Evolutionary conservation across 2,113 vertebrate species (phyloP).

Genomic region (Calyptomena viridis): DNA sequence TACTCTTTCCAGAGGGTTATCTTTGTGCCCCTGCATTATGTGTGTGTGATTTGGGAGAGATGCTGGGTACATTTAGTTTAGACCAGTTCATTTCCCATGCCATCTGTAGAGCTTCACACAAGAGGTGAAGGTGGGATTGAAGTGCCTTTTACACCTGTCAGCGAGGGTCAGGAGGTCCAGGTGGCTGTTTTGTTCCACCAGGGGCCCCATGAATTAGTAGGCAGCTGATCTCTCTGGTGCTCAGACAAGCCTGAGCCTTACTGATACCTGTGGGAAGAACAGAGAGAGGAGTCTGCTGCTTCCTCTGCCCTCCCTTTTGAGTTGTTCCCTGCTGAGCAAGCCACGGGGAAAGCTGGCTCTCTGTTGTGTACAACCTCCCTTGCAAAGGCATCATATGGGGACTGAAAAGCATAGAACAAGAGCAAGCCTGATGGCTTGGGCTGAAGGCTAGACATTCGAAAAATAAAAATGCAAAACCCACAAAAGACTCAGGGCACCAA

Average conservation of each 20-base stretch:
- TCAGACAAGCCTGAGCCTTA: neutral
- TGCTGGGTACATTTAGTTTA: neutral
- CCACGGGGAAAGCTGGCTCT: fast-evolving
- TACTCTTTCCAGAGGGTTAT: fast-evolving
- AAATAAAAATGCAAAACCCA: neutral
- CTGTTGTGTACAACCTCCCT: fast-evolving
- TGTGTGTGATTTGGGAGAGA: neutral
- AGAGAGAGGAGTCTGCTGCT: neutral
- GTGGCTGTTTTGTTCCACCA: neutral
- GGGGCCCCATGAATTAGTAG: neutral
- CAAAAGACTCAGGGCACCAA: neutral
- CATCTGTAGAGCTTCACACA: neutral
- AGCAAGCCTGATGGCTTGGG: neutral
- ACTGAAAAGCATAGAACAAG: neutral
- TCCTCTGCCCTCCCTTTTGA: neutral
- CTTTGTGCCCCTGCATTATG: neutral
- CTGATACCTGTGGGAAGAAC: neutral
- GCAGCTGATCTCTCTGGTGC: neutral
- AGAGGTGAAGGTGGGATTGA: neutral
- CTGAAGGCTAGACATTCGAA: neutral
- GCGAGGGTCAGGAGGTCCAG: neutral
- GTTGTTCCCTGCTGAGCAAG: neutral
- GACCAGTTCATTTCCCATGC: neutral
- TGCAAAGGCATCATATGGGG: neutral
- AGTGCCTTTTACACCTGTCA: neutral